Evolutionary conservation across 2,888 invertebrate genomes (phyloP).

Genomic region (Lasioglossum malachurum): DNA sequence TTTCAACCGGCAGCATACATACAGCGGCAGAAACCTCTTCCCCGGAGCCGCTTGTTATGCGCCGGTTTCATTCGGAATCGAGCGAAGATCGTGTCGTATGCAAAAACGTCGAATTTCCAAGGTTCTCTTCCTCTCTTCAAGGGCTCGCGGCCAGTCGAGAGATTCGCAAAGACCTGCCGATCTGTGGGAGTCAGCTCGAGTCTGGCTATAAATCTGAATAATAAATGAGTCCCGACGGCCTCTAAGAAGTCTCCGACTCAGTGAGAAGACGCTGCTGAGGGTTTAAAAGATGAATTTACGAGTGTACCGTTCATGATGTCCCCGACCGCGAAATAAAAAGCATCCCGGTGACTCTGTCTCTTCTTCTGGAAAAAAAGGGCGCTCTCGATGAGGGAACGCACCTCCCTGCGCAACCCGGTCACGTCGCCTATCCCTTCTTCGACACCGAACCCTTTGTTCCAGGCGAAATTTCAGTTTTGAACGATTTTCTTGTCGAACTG

Average conservation of each 20-base stretch:
- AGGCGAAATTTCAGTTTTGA: not conserved
- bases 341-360: constrained; percentile 23
- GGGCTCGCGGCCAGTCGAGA: constrained; percentile 73
- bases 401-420: constrained; percentile 2
- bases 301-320: constrained; percentile 70
- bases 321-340: constrained; percentile 39
- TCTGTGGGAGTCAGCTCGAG: constrained; percentile 84
- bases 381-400: constrained; percentile 23
- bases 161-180: constrained; percentile 83
- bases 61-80: constrained; percentile 81
- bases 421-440: not conserved
- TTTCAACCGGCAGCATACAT: not conserved
- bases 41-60: constrained; percentile 79
- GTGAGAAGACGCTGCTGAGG: constrained; percentile 81
- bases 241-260: constrained; percentile 85
- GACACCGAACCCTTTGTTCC: not conserved
- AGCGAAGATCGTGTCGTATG: constrained; percentile 84
- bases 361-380: constrained; percentile 20
- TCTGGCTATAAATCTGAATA: constrained; percentile 85
- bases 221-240: constrained; percentile 84
- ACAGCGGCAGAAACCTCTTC: constrained; percentile 64
- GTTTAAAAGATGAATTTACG: constrained; percentile 84
- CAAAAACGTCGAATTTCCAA: constrained; percentile 84
- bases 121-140: constrained; percentile 71
- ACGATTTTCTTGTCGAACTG: not conserved